Percentiles rank a stretch among this genome's conserved stretches.
phyloP scores from a whole-genome alignment of 2,888 invertebrate species.

The Eupithecia vulgata region DNA sequence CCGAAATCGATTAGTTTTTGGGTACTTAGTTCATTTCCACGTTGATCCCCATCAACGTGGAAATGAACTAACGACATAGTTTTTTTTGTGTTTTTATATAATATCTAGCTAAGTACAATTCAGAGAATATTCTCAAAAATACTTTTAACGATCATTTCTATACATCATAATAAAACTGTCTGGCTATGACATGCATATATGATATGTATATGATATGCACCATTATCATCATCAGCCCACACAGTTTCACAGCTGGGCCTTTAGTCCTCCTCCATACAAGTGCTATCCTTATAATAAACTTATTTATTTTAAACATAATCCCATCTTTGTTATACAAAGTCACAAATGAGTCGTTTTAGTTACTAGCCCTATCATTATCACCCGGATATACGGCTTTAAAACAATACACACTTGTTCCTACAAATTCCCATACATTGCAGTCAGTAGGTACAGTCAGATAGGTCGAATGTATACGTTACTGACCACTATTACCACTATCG shows the following conservation, averaged over 20 bases:
- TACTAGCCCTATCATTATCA: conserved; percentile 40
- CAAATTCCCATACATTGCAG: conserved; percentile 64
- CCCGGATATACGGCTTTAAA: conserved; percentile 28
- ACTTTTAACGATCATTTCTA: background rate
- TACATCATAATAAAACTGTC: background rate
- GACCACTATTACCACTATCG: conserved; percentile 78
- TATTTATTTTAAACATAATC: conserved; percentile 18
- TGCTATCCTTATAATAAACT: background rate
- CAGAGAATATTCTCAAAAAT: background rate
- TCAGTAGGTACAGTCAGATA: conserved; percentile 57
- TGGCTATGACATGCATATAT: no score
- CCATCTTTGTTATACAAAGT: conserved; percentile 32
- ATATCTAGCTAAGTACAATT: background rate
- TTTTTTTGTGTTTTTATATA: no score
- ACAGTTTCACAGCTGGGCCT: no score
- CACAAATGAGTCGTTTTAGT: conserved; percentile 43
- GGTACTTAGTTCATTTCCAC: no score
- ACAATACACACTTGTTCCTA: conserved; percentile 46
- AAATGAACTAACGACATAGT: no score
- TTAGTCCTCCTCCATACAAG: background rate
- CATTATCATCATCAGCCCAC: no score
- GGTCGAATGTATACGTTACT: conserved; percentile 67
- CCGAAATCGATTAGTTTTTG: no score
- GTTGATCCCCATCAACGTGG: no score
- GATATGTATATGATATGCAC: no score